Conservation (phyloP, 2,797 vertebrate genomes). For the Mus spretus region DNA sequence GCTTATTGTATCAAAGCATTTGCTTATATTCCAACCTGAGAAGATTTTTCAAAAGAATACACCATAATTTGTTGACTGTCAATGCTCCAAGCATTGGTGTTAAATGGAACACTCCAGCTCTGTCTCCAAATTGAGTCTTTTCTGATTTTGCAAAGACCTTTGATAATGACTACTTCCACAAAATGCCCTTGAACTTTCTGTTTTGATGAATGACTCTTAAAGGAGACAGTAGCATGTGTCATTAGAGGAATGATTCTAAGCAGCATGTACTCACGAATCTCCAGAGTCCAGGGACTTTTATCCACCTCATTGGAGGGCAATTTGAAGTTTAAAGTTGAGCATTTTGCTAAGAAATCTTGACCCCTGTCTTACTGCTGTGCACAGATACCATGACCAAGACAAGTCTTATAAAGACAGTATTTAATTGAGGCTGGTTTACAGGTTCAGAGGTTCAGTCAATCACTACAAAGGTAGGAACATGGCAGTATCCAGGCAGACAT, state of each 20-base stretch:
- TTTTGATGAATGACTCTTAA: background rate
- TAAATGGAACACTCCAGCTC: background rate
- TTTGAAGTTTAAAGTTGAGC: background rate
- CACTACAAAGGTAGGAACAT: too few species aligned
- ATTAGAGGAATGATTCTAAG: conserved; percentile 26
- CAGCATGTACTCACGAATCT: background rate
- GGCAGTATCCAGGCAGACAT: too few species aligned
- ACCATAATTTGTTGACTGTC: background rate
- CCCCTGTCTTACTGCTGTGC: too few species aligned
- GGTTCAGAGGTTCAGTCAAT: too few species aligned
- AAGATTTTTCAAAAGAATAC: conserved; percentile 20
- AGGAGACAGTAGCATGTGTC: background rate
- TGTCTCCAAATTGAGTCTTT: background rate
- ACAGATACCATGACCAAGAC: too few species aligned
- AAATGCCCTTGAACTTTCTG: background rate
- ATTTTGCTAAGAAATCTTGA: background rate
- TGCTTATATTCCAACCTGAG: background rate
- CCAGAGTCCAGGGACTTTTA: background rate
- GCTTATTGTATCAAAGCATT: background rate
- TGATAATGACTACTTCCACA: background rate
- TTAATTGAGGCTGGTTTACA: too few species aligned
- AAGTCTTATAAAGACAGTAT: too few species aligned
- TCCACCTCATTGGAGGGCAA: background rate
- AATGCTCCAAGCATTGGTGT: background rate
- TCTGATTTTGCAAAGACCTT: background rate